Base-by-base conservation (phyloP, 2,113 vertebrate species). In the Apteryx owenii region DNA sequence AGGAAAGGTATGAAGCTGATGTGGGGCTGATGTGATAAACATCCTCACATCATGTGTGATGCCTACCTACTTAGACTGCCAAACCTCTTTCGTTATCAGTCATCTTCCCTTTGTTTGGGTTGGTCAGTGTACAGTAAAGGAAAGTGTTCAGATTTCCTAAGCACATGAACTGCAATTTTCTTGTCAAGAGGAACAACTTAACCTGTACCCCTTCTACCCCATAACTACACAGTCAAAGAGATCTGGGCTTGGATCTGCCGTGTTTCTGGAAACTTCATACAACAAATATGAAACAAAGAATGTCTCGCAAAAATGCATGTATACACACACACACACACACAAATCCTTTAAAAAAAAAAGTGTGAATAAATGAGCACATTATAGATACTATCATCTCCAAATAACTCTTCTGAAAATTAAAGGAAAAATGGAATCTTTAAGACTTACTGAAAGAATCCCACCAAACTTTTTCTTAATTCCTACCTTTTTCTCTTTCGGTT, bases 401-500 rank as follows among this genome's bases (percentile, higher is more conserved):
- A 48, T 25, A 76, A 25, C 3, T 54, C 5, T 33, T 8, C 64
- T 73, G 10, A 73, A 66, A 95, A 65, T 73, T 4, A 77, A 85
- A 64, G 6, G 29, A 64, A 81, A 87, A 82, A 1, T 31, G 1
- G 2, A 50, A 86, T 77, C 8, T 77, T 92, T 71, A 78, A 73
- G 25, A 44, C 12, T 75, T 64, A 42, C 5, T 70, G 16, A 71
- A 90, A 70, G 4, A 2, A 60, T 78, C 4, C 0, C 8, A 44
- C 5, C 69, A 61, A 73, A 26, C 5, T 48, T 77, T 91, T 40
- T 53, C 14, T 53, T 53, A 62, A 62, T 40, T 28, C 19, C 1
- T 46, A 58, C 0, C 0, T 2, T 3, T 42, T 10, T 21, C 14
- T 36, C 14, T 80, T 89, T 26, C 2, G 2, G 2, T 44, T 93